Conservation (phyloP, 1,140 invertebrate genomes). For the Chelonus insularis region DNA sequence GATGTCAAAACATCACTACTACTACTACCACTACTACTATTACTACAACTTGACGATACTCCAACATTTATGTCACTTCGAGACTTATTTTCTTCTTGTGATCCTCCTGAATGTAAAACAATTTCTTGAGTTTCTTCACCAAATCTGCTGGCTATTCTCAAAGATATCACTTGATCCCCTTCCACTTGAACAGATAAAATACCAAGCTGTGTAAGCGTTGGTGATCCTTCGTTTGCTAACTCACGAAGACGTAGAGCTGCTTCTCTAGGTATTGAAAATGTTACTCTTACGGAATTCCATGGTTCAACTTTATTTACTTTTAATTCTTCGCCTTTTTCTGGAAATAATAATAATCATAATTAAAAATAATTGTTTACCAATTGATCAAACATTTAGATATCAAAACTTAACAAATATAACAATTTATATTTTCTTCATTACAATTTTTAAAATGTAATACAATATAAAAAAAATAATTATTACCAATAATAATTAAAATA, state of each 20-base stretch:
- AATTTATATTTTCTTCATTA: too few relatives aligned
- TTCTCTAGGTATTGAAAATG: slow-evolving; percentile 93
- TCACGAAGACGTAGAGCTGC: slow-evolving; percentile 87
- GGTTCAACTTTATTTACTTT: slow-evolving; percentile 88
- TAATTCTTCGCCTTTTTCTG: slow-evolving; percentile 62
- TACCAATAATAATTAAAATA: too few relatives aligned
- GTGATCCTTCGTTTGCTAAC: slow-evolving; percentile 86
- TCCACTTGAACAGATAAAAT: slow-evolving; percentile 95
- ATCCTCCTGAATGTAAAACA: slow-evolving; percentile 65
- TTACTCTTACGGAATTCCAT: slow-evolving; percentile 97
- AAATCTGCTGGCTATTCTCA: slow-evolving; percentile 78
- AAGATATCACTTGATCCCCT: slow-evolving; percentile 90
- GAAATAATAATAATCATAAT: slow-evolving; percentile 33
- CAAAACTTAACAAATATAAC: slow-evolving; percentile 4
- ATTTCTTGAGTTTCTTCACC: slow-evolving; percentile 77
- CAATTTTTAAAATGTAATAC: too few relatives aligned
- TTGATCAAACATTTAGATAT: background rate
- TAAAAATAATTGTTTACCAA: background rate
- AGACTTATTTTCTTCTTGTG: slow-evolving; percentile 51
- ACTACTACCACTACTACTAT: slow-evolving; percentile 40
- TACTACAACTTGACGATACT: slow-evolving; percentile 38
- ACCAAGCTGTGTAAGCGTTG: slow-evolving; percentile 84
- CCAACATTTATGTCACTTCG: slow-evolving; percentile 43
- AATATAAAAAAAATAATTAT: too few relatives aligned
- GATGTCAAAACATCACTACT: slow-evolving; percentile 45